phyloP scores from a whole-genome alignment of 2,113 vertebrate species.

The Platichthys flesus region DNA sequence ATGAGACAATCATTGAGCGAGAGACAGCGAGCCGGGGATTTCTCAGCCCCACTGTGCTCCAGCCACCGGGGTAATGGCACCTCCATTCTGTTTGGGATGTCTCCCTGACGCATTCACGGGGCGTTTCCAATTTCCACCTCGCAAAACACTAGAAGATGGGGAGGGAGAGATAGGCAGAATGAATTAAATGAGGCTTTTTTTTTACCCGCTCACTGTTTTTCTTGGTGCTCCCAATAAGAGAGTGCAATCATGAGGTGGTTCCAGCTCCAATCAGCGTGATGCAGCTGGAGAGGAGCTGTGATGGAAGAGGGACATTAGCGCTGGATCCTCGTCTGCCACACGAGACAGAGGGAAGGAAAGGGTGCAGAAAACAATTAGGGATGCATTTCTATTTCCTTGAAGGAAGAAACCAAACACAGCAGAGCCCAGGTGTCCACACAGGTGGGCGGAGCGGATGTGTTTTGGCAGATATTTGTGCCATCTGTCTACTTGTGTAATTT shows the following conservation, averaged over 20 bases:
- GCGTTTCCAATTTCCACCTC: conserved; percentile 76
- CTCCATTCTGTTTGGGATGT: conserved; percentile 52
- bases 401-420: neutral
- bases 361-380: conserved; percentile 50
- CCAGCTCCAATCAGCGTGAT: conserved; percentile 70
- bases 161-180: conserved; percentile 60
- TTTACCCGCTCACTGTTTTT: neutral
- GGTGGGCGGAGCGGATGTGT: neutral
- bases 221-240: conserved; percentile 50
- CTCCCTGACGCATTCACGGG: conserved; percentile 46
- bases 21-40: conserved; percentile 60
- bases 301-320: conserved; percentile 74
- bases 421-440: conserved; percentile 18
- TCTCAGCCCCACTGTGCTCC: conserved; percentile 64
- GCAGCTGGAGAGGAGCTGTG: conserved; percentile 67
- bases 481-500: neutral
- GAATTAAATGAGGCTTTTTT: conserved; percentile 59
- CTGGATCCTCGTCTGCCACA: conserved; percentile 58
- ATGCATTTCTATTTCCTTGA: conserved; percentile 13
- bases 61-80: conserved; percentile 57
- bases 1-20: conserved; percentile 79
- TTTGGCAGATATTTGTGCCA: neutral
- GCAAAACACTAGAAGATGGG: conserved; percentile 67
- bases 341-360: conserved; percentile 50
- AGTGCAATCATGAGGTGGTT: conserved; percentile 65